A percentile compares a stretch with the other conserved stretches of the same genome.
phyloP scores from a whole-genome alignment of 1,140 invertebrate genomes.

The Trachymyrmex cornetzi region DNA sequence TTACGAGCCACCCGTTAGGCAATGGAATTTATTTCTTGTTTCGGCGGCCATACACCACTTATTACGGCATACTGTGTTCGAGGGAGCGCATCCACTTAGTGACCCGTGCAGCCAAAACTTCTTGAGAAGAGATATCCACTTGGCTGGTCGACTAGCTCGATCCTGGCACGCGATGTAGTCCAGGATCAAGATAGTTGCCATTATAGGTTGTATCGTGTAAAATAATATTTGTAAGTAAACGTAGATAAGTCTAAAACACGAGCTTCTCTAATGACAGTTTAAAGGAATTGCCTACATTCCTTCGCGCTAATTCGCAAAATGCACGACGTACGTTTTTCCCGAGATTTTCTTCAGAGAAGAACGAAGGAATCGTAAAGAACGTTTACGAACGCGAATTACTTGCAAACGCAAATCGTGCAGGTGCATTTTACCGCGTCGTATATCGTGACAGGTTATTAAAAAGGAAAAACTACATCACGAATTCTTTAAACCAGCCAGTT shows the following conservation, averaged over 20 bases:
- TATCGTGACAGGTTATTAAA: slow-evolving; percentile 40
- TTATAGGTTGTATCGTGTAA: background rate
- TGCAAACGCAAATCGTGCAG: slow-evolving; percentile 20
- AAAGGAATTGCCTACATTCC: slow-evolving; percentile 18
- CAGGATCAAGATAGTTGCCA: slow-evolving; percentile 30
- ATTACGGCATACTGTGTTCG: slow-evolving; percentile 46
- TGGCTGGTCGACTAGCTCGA: background rate
- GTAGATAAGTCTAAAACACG: slow-evolving; percentile 14
- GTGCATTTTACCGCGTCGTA: slow-evolving; percentile 23
- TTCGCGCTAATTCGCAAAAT: slow-evolving; percentile 3
- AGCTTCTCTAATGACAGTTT: slow-evolving; percentile 28
- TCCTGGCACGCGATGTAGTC: slow-evolving; percentile 60
- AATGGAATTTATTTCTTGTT: slow-evolving; percentile 60
- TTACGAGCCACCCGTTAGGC: slow-evolving; percentile 43
- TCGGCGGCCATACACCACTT: slow-evolving; percentile 54
- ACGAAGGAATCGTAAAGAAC: background rate
- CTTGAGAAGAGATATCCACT: slow-evolving; percentile 35
- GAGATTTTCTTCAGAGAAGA: background rate
- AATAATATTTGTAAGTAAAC: slow-evolving; percentile 30
- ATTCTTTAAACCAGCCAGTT: slow-evolving; percentile 26
- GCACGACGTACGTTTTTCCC: background rate
- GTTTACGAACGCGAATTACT: background rate
- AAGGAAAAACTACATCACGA: background rate
- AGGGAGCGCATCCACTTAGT: slow-evolving; percentile 60
- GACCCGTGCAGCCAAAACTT: slow-evolving; percentile 53